Base-by-base conservation (phyloP, 2,888 invertebrate genomes). In the Taphrorychus bicolor region DNA sequence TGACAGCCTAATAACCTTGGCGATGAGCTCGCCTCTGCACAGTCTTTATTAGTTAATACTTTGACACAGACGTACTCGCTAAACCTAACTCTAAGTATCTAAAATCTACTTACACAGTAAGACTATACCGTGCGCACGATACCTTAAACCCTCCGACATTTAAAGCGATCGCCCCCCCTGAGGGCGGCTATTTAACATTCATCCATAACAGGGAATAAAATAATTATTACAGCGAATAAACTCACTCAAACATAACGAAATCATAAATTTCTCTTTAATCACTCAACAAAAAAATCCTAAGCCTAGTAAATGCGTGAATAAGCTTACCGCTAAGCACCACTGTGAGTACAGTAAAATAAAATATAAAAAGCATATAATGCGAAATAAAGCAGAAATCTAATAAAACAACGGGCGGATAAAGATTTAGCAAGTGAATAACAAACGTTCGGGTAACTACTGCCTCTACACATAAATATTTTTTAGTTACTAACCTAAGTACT, bases 31-130 rank as follows among this genome's bases (percentile, higher is more conserved):
- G 79, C 80, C 80, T 61, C 64, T 80, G 81, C 81, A 82, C 82
- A 82, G 82, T 82, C 82, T 82, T 82, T 77, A 69, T 61, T 65
- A 80, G 79, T 82, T 82, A 82, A 82, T 82, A 82, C 82, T 82
- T 82, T 82, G 81, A 82, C 82, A 82, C 82, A 81, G 17, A 80
- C 80, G 81, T 81, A 81, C 81, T 48, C 24, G 42, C 64, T 68
- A 79, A 77, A 78, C 77, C 78, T 77, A 78, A 68, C 17, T 52
- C 66, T 61, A 62, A 17, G 19, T 61, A 17, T 49, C 41, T 66
- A 60, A 51, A 19, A n/a, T 4, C 57, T 60, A 54, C 7, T 32
- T 52, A 58, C 2, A 57, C n/a, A 57, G n/a, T 65, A 65, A 60
- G 21, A 52, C 52, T 60, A 57, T 14, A 45, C 16, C 14, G 45